Conservation (phyloP, 2,113 vertebrate species). For the Patagioenas fasciata region DNA sequence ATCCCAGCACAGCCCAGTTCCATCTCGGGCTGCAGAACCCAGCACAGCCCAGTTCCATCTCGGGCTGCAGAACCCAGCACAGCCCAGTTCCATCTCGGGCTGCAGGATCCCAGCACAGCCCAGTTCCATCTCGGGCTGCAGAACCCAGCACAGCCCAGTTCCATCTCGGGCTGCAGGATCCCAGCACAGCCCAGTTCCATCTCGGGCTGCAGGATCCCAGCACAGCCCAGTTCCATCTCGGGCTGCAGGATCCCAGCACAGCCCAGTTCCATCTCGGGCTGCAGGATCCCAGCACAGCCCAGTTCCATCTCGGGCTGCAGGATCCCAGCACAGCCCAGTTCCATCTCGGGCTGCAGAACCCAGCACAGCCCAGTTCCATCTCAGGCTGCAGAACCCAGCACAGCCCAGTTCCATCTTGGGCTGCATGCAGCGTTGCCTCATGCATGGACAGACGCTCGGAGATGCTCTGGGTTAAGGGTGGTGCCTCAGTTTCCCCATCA, state of each 20-base stretch:
- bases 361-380: no score
- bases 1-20: rapidly evolving
- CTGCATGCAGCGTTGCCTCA: background rate
- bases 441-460: background rate
- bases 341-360: background rate
- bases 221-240: rapidly evolving
- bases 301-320: background rate
- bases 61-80: background rate
- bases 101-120: rapidly evolving
- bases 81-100: background rate
- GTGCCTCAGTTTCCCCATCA: background rate
- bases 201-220: background rate
- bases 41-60: rapidly evolving
- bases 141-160: background rate
- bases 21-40: background rate
- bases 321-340: background rate
- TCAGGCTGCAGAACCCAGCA: background rate
- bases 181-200: rapidly evolving
- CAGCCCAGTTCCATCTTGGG: rapidly evolving
- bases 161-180: rapidly evolving
- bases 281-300: rapidly evolving
- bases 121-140: background rate
- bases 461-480: background rate
- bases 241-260: background rate
- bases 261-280: background rate